Evolutionary conservation across 2,797 vertebrate genomes (phyloP), one percentile per base, ranked within the genome.

Genomic region (Apodemus agrarius): DNA sequence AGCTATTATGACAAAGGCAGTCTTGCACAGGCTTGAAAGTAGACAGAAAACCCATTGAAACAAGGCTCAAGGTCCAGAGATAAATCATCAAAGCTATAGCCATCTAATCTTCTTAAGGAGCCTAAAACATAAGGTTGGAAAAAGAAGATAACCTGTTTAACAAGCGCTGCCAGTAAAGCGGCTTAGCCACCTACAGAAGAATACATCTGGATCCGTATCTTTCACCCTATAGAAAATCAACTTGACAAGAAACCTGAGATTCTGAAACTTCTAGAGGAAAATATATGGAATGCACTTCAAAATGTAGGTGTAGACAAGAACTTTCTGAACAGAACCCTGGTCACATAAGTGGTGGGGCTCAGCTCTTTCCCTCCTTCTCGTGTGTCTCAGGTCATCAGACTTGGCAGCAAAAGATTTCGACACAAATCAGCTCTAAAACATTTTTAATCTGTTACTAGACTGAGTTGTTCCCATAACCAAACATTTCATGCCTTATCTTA

Each of bases 341-440:
- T 12, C 17, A 19, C 29, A 65, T 29, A 65, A 22, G 11, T 22
- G 19, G 4, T 54, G 31, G 78, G 31, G n/a, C 31, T 22, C 16
- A 54, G 49, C 19, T n/a, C 17, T 54, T 80, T 21, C 49, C 78
- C 52, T 80, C 52, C 49, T 12, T 54, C 78, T n/a, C 22, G 78
- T n/a, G 78, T 19, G 10, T 80, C 46, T 80, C 78, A 12, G 49
- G 49, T 54, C 34, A 57, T 57, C 79, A 57, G 34, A n/a, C 34
- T 57, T n/a, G 34, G 34, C 52, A 57, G 78, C 52, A n/a, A 54
- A 54, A 34, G 11, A 57, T n/a, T 90, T 93, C 94, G 57, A 52
- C 34, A 94, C 65, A 96, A 96, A 67, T 67, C 40, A 86, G 90
- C 84, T 84, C 19, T 84, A 92, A 88, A 82, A 72, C 79, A 76